These are phyloP conservation scores for Dufourea novaeangliae DNA, from an alignment of 1,140 invertebrate genomes.

Conservation along the genomic window DNA sequence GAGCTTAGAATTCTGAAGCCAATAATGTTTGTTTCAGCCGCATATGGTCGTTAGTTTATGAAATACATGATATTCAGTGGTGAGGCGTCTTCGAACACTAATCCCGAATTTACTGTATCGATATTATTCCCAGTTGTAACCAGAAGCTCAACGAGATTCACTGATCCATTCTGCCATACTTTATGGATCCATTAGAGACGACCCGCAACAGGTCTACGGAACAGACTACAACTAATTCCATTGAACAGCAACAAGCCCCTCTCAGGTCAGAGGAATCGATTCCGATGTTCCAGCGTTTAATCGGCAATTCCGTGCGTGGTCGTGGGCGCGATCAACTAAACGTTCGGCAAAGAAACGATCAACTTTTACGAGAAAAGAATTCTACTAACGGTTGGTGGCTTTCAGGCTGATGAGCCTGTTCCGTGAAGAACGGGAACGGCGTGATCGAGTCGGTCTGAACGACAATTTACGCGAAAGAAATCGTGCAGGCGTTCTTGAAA, in stretches of 20 bases:
- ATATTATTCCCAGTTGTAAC: too few species aligned
- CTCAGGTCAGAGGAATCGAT: background rate
- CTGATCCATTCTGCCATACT: background rate
- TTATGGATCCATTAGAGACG: background rate
- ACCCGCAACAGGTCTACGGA: background rate
- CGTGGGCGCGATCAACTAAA: conserved; percentile 27
- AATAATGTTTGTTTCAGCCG: too few species aligned
- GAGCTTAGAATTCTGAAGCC: too few species aligned
- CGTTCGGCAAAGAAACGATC: conserved; percentile 15
- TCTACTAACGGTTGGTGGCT: conserved; percentile 10
- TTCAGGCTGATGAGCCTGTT: conserved; percentile 7
- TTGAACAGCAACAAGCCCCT: background rate
- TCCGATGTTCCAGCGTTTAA: background rate
- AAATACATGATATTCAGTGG: too few species aligned
- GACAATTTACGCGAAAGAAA: background rate
- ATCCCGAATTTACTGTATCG: too few species aligned
- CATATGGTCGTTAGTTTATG: too few species aligned
- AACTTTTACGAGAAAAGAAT: conserved; percentile 19
- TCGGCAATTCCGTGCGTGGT: conserved; percentile 5
- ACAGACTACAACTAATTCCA: background rate
- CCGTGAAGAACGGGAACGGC: background rate
- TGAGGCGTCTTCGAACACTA: too few species aligned
- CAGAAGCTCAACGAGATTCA: too few species aligned
- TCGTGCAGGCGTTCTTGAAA: background rate
- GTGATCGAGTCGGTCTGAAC: background rate